Evolutionary conservation across 2,113 vertebrate genomes (phyloP).

Genomic region (Brachypteracias leptosomus): DNA sequence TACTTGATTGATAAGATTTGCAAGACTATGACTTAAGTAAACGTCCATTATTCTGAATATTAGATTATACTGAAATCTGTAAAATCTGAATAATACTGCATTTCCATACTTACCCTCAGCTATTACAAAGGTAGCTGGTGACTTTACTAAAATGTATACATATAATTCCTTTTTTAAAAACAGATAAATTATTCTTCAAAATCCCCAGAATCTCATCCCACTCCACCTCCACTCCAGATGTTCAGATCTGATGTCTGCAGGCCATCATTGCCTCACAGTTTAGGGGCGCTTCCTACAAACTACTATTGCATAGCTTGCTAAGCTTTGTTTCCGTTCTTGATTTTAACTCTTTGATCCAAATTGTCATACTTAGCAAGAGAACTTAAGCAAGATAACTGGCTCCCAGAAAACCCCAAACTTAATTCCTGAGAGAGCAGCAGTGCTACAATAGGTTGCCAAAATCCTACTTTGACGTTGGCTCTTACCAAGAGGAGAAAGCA

Average conservation of each 20-base stretch:
- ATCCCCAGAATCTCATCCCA: not conserved
- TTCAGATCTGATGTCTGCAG: not conserved
- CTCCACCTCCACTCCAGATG: not conserved
- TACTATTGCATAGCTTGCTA: not conserved
- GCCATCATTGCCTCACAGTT: not conserved
- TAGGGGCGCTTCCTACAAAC: not conserved
- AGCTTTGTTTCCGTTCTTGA: not conserved
- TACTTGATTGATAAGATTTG: not conserved
- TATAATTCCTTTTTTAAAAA: not conserved
- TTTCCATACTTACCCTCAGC: not conserved
- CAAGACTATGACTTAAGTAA: not conserved
- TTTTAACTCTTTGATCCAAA: not conserved
- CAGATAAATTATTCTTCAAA: not conserved
- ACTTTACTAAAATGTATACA: not conserved
- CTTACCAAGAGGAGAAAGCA: not conserved
- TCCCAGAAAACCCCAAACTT: not conserved
- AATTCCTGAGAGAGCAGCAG: not conserved
- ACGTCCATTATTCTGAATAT: not conserved
- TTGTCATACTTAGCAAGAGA: not conserved
- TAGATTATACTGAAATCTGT: not conserved
- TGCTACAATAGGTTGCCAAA: not conserved
- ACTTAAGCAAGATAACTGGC: not conserved
- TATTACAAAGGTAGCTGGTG: not conserved
- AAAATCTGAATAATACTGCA: not conserved
- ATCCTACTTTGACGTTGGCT: not conserved